phyloP scores from a whole-genome alignment of 2,113 vertebrate species.

The Probosciger aterrimus region DNA sequence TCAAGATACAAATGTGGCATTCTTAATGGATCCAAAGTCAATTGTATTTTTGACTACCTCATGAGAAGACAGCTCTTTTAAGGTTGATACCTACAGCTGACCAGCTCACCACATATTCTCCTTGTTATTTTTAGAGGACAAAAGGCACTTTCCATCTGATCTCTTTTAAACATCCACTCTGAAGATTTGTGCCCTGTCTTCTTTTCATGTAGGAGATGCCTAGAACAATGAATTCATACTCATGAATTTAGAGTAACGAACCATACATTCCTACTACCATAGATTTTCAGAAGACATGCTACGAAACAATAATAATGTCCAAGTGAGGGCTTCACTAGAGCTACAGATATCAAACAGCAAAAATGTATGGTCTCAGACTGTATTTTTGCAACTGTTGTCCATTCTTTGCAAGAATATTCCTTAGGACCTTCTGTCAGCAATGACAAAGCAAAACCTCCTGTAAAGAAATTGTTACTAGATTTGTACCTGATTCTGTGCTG shows the following conservation, averaged over 20 bases:
- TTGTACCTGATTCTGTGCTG: not conserved
- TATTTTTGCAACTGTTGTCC: not conserved
- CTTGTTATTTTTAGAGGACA: not conserved
- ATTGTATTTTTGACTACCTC: not conserved
- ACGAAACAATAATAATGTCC: not conserved
- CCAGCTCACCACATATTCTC: not conserved
- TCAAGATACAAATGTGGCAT: not conserved
- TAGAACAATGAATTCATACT: not conserved
- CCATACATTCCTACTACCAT: not conserved
- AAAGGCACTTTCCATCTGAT: not conserved
- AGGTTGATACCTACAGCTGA: not conserved
- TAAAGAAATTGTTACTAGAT: not conserved
- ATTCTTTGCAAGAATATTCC: not conserved
- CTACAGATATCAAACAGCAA: not conserved
- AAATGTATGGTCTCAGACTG: not conserved
- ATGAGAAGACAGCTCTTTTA: not conserved
- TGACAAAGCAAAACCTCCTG: not conserved
- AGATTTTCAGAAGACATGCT: not conserved
- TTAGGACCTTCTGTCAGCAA: not conserved
- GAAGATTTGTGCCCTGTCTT: not conserved
- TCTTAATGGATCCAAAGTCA: not conserved
- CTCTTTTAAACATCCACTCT: not conserved
- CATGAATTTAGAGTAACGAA: accelerated
- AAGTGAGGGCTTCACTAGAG: not conserved
- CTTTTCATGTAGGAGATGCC: not conserved